Evolutionary conservation across 2,797 vertebrate species (phyloP).

Genomic region (Epinephelus malabaricus): DNA sequence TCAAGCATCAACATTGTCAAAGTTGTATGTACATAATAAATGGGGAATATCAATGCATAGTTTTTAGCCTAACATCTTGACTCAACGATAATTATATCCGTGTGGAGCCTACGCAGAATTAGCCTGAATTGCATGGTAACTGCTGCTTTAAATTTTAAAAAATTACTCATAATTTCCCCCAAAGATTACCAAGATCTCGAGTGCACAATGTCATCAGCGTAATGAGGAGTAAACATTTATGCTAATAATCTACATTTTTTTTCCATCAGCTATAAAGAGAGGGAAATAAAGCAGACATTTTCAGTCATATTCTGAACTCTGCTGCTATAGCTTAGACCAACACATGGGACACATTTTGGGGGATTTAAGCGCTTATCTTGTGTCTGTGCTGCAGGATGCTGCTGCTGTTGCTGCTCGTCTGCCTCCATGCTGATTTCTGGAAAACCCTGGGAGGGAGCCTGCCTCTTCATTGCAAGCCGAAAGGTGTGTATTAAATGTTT

Average conservation of each 20-base stretch:
- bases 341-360: conserved; percentile 85
- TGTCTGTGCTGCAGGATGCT: conserved; percentile 70
- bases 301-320: conserved; percentile 96
- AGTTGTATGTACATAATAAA: conserved; percentile 99
- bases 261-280: conserved; percentile 99
- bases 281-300: conserved; percentile 99
- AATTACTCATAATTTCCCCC: conserved; percentile 99
- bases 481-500: conserved; percentile 86
- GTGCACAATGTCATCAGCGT: conserved; percentile 99
- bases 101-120: conserved; percentile 99
- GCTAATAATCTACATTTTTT: conserved; percentile 99
- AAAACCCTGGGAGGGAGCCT: conserved; percentile 78
- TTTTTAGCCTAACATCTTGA: conserved; percentile 99
- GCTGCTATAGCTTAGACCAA: conserved; percentile 88
- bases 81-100: conserved; percentile 99
- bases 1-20: conserved; percentile 99
- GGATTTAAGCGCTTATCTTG: conserved; percentile 83
- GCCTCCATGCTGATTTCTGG: conserved; percentile 77
- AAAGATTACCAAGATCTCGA: conserved; percentile 99
- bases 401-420: conserved; percentile 66
- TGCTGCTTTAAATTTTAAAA: conserved; percentile 99
- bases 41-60: conserved; percentile 99
- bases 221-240: conserved; percentile 99
- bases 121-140: conserved; percentile 99
- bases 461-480: conserved; percentile 83